These are phyloP conservation scores for Labeo catla DNA, from an alignment of 2,113 vertebrate species.

Conservation along the genomic window DNA sequence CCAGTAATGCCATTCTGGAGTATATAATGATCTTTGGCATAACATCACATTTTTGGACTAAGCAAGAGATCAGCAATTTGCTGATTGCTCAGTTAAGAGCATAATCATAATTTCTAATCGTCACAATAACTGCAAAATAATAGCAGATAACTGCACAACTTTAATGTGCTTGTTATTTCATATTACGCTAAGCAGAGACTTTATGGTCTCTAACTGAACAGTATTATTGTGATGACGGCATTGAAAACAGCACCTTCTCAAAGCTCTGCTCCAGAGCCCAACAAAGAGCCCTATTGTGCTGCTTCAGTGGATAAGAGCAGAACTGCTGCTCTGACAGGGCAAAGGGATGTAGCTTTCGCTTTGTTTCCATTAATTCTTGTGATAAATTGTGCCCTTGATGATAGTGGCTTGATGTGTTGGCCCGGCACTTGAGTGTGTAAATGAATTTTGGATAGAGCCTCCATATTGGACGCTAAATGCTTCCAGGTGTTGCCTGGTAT, in stretches of 20 bases:
- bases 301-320: background rate
- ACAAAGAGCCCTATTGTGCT: slow-evolving; percentile 33
- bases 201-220: background rate
- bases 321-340: background rate
- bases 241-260: background rate
- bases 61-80: background rate
- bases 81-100: background rate
- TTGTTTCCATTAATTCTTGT: slow-evolving; percentile 25
- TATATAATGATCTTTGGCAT: background rate
- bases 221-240: slow-evolving; percentile 13
- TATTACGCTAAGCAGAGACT: slow-evolving; percentile 9
- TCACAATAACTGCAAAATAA: background rate
- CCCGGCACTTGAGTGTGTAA: slow-evolving; percentile 27
- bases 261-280: background rate
- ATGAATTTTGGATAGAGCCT: background rate
- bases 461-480: background rate
- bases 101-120: background rate
- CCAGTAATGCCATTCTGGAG: background rate
- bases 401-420: slow-evolving; percentile 13
- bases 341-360: background rate
- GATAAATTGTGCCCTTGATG: slow-evolving; percentile 25
- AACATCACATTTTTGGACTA: background rate
- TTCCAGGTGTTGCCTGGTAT: slow-evolving; percentile 14
- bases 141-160: background rate
- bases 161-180: background rate